Base-by-base conservation (phyloP, 1,140 invertebrate species). In the Cardiocondyla obscurior region DNA sequence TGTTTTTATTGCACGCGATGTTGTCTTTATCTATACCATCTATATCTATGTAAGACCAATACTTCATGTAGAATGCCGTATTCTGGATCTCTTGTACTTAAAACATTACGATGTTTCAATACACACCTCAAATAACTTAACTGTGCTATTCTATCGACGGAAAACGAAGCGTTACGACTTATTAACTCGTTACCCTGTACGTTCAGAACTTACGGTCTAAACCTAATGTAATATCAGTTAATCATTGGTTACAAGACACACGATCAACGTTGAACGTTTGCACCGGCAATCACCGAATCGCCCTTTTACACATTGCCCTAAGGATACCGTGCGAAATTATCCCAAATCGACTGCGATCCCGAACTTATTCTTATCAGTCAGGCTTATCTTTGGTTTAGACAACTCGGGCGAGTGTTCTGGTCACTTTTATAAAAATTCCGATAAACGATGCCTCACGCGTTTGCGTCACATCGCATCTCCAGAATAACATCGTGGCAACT, bases 101-200 rank as follows among this genome's bases (percentile, higher is more conserved):
- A 70, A 67, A 53, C 55, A 81, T 62, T 86, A 36, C 30, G 33
- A 72, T 58, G 33, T 77, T 46, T 55, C 39, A 86, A 87, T 25
- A 86, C 76, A 86, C 51, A 79, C 72, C 73, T 65, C 82, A 55
- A 30, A 62, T 39, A 67, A 79, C 64, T 87, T 83, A 87, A 83
- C n/a, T 73, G 16, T 65, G 46, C 49, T 86, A 67, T 2, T 67
- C 10, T 77, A 67, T 67, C 33, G 57, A 28, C 49, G 72, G 51
- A 83, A 72, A 73, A 72, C 79, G 74, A 86, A 83, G 33, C 62
- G 28, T 58, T 82, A 28, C 62, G n/a, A 81, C 55, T 85, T 85
- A 84, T 82, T 76, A 77, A 60, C 19, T 65, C 42, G 58, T 89
- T 90, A 90, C 88, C 88, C 89, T 90, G 88, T 89, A 28, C 49